Percentiles rank a stretch among this genome's conserved stretches.
Evolutionary conservation across 2,113 vertebrate species (phyloP).

Genomic region (Pristiophorus japonicus): DNA sequence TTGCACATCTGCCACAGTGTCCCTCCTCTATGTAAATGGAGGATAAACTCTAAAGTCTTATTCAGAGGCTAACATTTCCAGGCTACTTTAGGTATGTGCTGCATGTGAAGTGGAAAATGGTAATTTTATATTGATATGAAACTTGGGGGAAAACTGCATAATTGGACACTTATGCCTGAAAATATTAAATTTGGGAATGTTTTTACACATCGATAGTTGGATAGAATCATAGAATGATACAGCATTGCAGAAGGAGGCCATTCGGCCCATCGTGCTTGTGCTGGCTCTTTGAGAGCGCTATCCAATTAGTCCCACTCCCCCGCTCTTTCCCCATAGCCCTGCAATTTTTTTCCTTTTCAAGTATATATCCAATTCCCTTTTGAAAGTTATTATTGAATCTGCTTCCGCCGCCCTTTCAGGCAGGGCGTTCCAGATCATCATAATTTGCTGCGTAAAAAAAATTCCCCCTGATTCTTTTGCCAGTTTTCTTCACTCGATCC

Average conservation of each 20-base stretch:
- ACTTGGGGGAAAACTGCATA: neutral
- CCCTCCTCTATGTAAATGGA: neutral
- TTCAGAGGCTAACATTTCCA: neutral
- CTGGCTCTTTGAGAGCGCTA: neutral
- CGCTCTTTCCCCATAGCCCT: neutral
- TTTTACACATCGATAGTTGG: neutral
- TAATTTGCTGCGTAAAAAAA: neutral
- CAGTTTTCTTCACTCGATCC: neutral
- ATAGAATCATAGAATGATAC: neutral
- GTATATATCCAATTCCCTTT: neutral
- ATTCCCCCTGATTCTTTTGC: neutral
- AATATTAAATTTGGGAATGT: neutral
- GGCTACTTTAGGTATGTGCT: neutral
- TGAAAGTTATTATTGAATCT: neutral
- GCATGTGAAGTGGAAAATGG: neutral
- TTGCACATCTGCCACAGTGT: too few relatives aligned
- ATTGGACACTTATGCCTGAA: neutral
- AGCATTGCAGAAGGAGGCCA: neutral
- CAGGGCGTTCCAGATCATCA: neutral
- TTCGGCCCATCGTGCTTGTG: neutral
- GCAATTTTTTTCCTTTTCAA: neutral
- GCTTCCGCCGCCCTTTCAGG: neutral
- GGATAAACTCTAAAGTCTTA: neutral
- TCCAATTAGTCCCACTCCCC: neutral
- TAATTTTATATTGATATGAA: neutral